Conservation (phyloP, 2,113 vertebrate species). For the Sebastes fasciatus region DNA sequence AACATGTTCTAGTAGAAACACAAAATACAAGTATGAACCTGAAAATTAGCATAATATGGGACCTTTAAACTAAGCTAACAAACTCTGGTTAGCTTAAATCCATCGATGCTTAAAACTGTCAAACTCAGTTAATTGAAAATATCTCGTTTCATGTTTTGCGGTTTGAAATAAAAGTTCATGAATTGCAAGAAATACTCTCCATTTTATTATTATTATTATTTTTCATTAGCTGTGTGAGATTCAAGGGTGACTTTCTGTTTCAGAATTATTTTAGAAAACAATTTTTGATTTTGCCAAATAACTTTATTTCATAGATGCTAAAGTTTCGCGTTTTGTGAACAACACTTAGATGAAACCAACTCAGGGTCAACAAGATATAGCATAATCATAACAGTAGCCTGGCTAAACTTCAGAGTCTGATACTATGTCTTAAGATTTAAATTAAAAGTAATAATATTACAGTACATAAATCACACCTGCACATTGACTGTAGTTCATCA, state of each 20-base stretch:
- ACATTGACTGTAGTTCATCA: too few relatives aligned
- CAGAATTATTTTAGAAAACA: neutral
- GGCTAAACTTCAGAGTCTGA: neutral
- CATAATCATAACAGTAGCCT: neutral
- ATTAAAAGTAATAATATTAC: neutral
- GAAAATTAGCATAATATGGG: too few relatives aligned
- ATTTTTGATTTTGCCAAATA: neutral
- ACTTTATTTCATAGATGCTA: neutral
- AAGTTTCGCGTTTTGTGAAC: neutral
- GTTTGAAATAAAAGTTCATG: neutral
- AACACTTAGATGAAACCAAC: too few relatives aligned
- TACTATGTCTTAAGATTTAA: neutral
- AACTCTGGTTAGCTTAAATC: constrained; percentile 1
- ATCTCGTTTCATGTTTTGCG: neutral
- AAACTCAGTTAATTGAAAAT: neutral
- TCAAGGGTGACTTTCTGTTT: neutral
- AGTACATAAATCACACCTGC: too few relatives aligned
- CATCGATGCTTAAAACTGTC: neutral
- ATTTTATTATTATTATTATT: neutral
- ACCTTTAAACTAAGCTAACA: neutral
- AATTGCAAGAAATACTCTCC: neutral
- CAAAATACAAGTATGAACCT: too few relatives aligned
- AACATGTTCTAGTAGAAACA: too few relatives aligned
- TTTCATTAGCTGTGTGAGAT: neutral
- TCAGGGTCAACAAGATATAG: neutral